Percentiles rank a stretch among this genome's conserved stretches.
phyloP scores from a whole-genome alignment of 2,113 vertebrate genomes.

The Odocoileus hemionus region DNA sequence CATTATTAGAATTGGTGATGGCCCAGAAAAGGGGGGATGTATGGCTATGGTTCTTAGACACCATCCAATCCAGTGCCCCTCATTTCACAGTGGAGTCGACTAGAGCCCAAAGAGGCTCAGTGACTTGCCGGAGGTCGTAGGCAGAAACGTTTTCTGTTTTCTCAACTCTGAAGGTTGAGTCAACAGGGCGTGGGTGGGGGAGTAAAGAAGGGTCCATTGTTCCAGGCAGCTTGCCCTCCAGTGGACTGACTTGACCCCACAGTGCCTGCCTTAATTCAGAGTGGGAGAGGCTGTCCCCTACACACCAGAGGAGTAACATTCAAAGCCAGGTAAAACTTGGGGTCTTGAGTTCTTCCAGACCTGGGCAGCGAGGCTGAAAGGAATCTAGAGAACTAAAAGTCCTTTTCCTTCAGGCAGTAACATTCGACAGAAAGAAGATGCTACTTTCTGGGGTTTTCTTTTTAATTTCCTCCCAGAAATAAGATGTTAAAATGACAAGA shows the following conservation, averaged over 20 bases:
- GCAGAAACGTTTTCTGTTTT: conserved; percentile 72
- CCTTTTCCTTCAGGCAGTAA: not conserved
- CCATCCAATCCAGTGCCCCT: not conserved
- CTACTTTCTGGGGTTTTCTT: not conserved
- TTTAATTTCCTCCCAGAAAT: not conserved
- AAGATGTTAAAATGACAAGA: not conserved
- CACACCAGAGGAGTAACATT: not conserved
- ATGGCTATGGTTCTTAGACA: not conserved
- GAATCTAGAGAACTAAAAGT: not conserved
- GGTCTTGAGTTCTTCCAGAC: not conserved
- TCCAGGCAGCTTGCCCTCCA: not conserved
- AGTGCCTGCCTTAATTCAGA: not conserved
- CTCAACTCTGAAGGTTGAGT: conserved; percentile 69
- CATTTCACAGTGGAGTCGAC: not conserved
- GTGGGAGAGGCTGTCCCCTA: not conserved
- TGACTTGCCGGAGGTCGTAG: conserved; percentile 24
- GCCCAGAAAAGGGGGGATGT: conserved; percentile 30
- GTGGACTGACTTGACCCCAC: conserved; percentile 11
- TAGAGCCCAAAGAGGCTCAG: not conserved
- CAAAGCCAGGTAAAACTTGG: not conserved
- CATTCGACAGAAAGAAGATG: not conserved
- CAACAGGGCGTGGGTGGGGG: conserved; percentile 64
- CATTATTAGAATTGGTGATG: not conserved
- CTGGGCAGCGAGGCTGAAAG: not conserved
- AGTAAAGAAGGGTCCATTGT: conserved; percentile 63